These are phyloP conservation scores for Streptopelia turtur DNA, from an alignment of 2,797 vertebrate species.

Conservation along the genomic window DNA sequence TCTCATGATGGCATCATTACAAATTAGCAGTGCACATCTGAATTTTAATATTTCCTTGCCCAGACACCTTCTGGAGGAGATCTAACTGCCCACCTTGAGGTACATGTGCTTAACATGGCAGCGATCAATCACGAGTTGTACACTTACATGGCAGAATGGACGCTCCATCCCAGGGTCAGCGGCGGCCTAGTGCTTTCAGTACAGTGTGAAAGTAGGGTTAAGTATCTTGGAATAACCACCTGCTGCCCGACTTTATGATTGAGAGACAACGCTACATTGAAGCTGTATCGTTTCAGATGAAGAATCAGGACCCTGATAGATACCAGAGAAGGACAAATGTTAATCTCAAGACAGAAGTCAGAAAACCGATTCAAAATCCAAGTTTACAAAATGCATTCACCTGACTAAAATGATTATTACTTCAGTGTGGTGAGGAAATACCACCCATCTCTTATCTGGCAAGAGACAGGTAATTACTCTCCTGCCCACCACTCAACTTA, in stretches of 20 bases:
- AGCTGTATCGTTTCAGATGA: slow-evolving; percentile 98
- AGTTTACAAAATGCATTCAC: background rate
- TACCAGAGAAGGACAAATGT: background rate
- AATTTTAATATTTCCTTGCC: background rate
- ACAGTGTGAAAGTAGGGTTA: slow-evolving; percentile 93
- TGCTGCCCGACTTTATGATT: slow-evolving; percentile 98
- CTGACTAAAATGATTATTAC: background rate
- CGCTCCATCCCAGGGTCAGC: slow-evolving; percentile 85
- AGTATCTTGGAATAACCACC: slow-evolving; percentile 93
- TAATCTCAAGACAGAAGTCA: background rate
- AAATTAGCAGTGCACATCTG: background rate
- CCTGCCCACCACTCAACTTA: background rate
- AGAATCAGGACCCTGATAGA: slow-evolving; percentile 92
- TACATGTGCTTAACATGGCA: background rate
- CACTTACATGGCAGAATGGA: slow-evolving; percentile 87
- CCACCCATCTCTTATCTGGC: background rate
- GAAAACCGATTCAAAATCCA: background rate
- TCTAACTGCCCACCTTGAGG: background rate
- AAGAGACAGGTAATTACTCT: background rate
- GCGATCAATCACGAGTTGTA: background rate
- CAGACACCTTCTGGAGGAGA: background rate
- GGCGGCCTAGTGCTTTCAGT: slow-evolving; percentile 90
- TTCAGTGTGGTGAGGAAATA: background rate
- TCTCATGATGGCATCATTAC: background rate
- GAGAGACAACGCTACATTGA: slow-evolving; percentile 93